Conservation (phyloP, 2,113 vertebrate genomes). For the Podarcis muralis region DNA sequence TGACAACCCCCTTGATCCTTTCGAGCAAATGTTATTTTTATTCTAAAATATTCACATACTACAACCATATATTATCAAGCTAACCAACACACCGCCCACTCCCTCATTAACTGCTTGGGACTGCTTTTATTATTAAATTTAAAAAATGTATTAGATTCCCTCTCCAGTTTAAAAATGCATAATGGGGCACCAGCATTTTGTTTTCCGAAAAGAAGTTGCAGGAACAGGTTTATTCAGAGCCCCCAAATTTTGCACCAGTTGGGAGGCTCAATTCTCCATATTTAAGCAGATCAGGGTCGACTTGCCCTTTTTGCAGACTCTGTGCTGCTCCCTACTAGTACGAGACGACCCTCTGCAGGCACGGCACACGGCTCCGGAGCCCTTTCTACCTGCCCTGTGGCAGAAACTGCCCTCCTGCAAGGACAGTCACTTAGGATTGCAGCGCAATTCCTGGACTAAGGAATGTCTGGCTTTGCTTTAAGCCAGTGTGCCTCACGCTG, state of each 20-base stretch:
- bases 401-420: not conserved
- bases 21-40: not conserved
- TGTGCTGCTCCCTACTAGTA: not conserved
- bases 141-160: not conserved
- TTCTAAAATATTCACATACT: not conserved
- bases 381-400: not conserved
- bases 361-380: not conserved
- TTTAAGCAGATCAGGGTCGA: not conserved
- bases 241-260: not conserved
- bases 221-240: too few relatives aligned
- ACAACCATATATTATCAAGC: not conserved
- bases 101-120: not conserved
- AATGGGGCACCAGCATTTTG: not conserved
- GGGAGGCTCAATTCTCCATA: too few relatives aligned
- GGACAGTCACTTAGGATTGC: too few relatives aligned
- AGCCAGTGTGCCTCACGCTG: not conserved
- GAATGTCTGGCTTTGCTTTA: not conserved
- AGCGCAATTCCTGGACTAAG: not conserved
- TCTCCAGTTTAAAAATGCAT: not conserved
- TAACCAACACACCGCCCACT: not conserved
- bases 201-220: not conserved
- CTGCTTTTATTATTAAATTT: not conserved
- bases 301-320: not conserved
- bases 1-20: not conserved
- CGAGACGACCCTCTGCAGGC: not conserved